phyloP scores from a whole-genome alignment of 2,888 invertebrate species.

The Phorcus lineatus region DNA sequence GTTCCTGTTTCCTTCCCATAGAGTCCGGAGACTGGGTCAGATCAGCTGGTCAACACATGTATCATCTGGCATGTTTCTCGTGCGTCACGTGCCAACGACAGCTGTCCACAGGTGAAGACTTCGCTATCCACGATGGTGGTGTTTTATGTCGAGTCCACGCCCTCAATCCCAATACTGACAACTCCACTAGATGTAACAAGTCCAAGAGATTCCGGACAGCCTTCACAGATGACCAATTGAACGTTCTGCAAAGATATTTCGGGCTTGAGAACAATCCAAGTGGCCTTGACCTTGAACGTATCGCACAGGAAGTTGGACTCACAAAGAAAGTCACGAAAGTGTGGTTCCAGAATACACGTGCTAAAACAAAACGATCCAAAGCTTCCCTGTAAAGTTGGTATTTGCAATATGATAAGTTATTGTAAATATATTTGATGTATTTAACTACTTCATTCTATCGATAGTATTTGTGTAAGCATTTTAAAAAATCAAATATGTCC shows the following conservation, averaged over 20 bases:
- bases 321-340: constrained; percentile 66
- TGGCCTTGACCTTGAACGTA: constrained; percentile 97
- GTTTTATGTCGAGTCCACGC: constrained; percentile 97
- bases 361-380: constrained; percentile 84
- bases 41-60: constrained; percentile 91
- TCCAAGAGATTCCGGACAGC: constrained; percentile 98
- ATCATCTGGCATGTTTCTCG: constrained; percentile 98
- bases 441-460: no score
- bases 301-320: constrained; percentile 95
- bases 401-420: no score
- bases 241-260: constrained; percentile 94
- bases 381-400: no score
- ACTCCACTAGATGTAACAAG: constrained; percentile 79
- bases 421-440: no score
- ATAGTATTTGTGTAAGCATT: no score
- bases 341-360: constrained; percentile 97
- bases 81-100: constrained; percentile 86
- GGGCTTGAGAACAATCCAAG: constrained; percentile 98
- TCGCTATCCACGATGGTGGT: constrained; percentile 94
- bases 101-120: constrained; percentile 88
- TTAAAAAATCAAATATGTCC: no score
- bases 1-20: not conserved
- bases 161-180: not conserved
- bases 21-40: constrained; percentile 90
- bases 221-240: constrained; percentile 98